A percentile compares a stretch with the other conserved stretches of the same genome.
Evolutionary conservation across 2,113 vertebrate genomes (phyloP).

Genomic region (Bos indicus): DNA sequence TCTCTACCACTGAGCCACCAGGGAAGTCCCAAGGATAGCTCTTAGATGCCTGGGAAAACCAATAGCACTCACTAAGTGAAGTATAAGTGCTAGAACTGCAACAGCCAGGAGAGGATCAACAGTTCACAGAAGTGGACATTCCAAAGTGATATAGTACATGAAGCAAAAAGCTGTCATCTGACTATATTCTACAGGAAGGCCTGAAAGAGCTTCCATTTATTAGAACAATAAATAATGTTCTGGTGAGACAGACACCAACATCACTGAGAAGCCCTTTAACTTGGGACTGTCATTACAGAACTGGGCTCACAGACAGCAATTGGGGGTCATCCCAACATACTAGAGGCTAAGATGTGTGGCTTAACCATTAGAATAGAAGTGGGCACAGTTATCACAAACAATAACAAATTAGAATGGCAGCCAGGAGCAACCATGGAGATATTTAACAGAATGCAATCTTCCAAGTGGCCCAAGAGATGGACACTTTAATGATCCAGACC

Average conservation of each 20-base stretch:
- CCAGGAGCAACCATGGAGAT: neutral
- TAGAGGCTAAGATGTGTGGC: neutral
- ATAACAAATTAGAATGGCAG: neutral
- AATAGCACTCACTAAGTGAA: neutral
- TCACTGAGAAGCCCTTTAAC: neutral
- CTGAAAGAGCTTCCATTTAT: neutral
- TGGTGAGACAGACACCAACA: neutral
- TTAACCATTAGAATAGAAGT: neutral
- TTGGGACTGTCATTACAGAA: neutral
- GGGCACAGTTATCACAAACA: neutral
- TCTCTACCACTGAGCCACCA: neutral
- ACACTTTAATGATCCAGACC: neutral
- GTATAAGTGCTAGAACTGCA: neutral
- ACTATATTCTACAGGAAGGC: neutral
- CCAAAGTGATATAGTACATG: neutral
- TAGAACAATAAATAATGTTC: neutral
- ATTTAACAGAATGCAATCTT: neutral
- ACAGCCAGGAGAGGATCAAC: neutral
- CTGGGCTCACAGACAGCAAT: neutral
- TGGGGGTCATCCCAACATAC: neutral
- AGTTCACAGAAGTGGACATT: neutral
- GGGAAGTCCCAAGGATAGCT: neutral
- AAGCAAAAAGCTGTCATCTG: neutral
- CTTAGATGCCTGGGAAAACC: neutral
- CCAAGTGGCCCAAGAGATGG: neutral